Base-by-base conservation (phyloP, 2,888 invertebrate genomes). In the Apamea sordens region DNA sequence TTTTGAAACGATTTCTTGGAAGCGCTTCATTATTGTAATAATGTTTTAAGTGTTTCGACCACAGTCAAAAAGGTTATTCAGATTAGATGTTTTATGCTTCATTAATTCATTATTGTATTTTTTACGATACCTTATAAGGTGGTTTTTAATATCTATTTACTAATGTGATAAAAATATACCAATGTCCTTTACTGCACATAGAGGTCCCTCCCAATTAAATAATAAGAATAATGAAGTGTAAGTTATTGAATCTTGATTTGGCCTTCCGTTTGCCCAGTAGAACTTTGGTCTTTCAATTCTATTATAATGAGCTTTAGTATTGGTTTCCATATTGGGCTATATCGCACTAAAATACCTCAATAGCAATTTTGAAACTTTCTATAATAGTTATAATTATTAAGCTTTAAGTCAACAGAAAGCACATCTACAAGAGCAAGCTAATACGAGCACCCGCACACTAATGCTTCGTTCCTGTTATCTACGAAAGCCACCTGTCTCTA, bases 401-500 rank as follows among this genome's bases (percentile, higher is more conserved):
- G 47, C 64, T 73, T 28, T 10, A 59, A 74, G 18, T 28, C 11
- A 73, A n/a, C 64, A 73, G n/a, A 73, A 74, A 69, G 32, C 41
- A 76, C 53, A 71, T 59, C 36, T 72, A 65, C 50, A 77, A 76
- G 24, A 73, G 63, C 79, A 61, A 73, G 79, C 80, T 65, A 80
- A 50, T 75, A 82, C 79, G 77, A 80, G 89, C 85, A 78, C 47
- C 61, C 73, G 75, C 50, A 67, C 78, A 79, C 83, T 85, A 85
- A 89, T 79, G 76, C 82, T 76, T 78, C 74, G 80, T 82, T 83
- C 80, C 83, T 88, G 91, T 92, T 94, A 94, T 94, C 93, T 86
- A 77, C 79, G 15, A 77, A 82, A 86, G 87, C 89, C 89, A 89
- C 95, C 95, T 95, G 95, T 93, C 93, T 92, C 92, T 89, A 87